These are phyloP conservation scores for Agonopterix alstromeriana DNA, from an alignment of 2,888 invertebrate species.

Conservation along the genomic window DNA sequence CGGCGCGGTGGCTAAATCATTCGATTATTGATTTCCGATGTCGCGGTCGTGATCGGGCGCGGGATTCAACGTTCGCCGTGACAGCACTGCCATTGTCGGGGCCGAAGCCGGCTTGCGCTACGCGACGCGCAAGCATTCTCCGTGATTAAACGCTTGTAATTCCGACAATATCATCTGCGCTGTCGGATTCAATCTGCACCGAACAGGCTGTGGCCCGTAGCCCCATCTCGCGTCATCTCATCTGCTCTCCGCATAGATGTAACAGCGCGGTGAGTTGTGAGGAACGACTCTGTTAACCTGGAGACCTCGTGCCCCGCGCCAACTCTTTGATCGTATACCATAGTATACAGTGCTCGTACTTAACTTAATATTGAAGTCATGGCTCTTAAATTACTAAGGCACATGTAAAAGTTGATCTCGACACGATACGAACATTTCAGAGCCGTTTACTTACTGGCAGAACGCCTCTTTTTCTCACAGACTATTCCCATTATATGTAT, in stretches of 20 bases:
- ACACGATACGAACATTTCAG: constrained; percentile 18
- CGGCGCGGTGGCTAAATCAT: constrained; percentile 76
- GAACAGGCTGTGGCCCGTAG: constrained; percentile 20
- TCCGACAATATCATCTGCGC: constrained; percentile 67
- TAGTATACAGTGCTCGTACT: constrained; percentile 2
- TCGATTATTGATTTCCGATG: constrained; percentile 76
- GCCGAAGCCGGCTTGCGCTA: constrained; percentile 38
- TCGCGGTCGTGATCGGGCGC: constrained; percentile 74
- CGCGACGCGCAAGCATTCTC: constrained; percentile 54
- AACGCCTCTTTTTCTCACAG: constrained; percentile 15
- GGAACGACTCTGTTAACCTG: constrained; percentile 29
- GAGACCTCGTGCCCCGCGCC: constrained; percentile 29
- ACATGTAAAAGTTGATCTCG: constrained; percentile 20
- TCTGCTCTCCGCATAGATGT: constrained; percentile 15
- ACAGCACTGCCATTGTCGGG: constrained; percentile 66
- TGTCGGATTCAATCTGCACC: constrained; percentile 62
- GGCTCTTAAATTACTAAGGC: constrained; percentile 19
- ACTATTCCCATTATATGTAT: constrained; percentile 22
- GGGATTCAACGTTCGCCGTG: constrained; percentile 62
- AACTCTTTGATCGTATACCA: constrained; percentile 6
- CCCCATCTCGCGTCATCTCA: constrained; percentile 43
- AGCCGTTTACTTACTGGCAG: constrained; percentile 9
- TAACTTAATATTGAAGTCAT: constrained; percentile 6
- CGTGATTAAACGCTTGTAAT: constrained; percentile 73
- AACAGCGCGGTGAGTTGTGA: constrained; percentile 27